Percentiles rank a stretch among this genome's conserved stretches.
Evolutionary conservation across 2,797 vertebrate species (phyloP).

Genomic region (Dendrocincla fuliginosa): DNA sequence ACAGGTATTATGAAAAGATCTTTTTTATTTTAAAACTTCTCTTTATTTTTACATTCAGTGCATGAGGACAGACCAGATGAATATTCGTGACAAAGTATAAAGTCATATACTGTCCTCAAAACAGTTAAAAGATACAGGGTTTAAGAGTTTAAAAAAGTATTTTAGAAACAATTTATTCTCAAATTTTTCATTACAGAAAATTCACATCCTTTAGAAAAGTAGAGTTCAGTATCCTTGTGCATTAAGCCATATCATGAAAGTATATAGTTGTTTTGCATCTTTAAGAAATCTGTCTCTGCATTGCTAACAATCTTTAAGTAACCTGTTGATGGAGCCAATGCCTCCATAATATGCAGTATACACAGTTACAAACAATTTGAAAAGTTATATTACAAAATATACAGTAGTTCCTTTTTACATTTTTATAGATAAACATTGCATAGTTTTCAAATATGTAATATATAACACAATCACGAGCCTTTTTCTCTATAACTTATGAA

Average conservation of each 20-base stretch:
- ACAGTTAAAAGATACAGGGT: not conserved
- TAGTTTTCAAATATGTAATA: slow-evolving; percentile 52
- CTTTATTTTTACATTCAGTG: slow-evolving; percentile 61
- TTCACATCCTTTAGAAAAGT: slow-evolving; percentile 15
- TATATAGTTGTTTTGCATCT: not conserved
- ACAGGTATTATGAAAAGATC: not conserved
- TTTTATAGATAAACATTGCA: slow-evolving; percentile 60
- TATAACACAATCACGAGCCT: slow-evolving; percentile 26
- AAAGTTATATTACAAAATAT: slow-evolving; percentile 71
- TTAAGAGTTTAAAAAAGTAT: slow-evolving; percentile 23
- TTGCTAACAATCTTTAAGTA: not conserved
- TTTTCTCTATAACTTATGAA: slow-evolving; percentile 66
- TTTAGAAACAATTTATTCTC: slow-evolving; percentile 18
- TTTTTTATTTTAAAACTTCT: slow-evolving; percentile 15
- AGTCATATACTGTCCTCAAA: not conserved
- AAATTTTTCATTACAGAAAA: slow-evolving; percentile 39
- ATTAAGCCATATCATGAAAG: not conserved
- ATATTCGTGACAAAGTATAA: slow-evolving; percentile 16
- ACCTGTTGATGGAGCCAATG: not conserved
- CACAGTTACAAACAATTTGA: slow-evolving; percentile 9
- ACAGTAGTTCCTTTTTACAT: slow-evolving; percentile 57
- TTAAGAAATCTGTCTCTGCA: slow-evolving; percentile 18
- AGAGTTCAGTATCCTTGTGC: not conserved
- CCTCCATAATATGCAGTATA: not conserved
- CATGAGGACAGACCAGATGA: slow-evolving; percentile 9